These are phyloP conservation scores for Epinephelus cyanopodus DNA, from an alignment of 2,113 vertebrate species.

Conservation along the genomic window DNA sequence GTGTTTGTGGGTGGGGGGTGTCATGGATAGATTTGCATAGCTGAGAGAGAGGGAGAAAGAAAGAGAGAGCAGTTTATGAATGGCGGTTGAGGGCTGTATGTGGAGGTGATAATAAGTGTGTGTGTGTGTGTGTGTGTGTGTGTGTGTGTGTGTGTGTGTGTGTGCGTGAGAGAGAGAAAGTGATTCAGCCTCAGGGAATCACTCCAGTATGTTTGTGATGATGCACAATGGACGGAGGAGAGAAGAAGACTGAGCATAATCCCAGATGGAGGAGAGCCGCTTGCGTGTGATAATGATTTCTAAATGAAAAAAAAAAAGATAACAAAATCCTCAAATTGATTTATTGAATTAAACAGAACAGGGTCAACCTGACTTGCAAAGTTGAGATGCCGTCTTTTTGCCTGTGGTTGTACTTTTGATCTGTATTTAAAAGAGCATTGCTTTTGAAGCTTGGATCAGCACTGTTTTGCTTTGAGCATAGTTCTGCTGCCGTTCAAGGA, in stretches of 20 bases:
- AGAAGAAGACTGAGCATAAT: not conserved
- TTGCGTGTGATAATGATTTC: not conserved
- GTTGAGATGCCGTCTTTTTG: not conserved
- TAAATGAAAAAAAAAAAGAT: not conserved
- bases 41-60: not conserved
- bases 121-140: slow-evolving; percentile 3
- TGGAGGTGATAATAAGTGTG: slow-evolving; percentile 36
- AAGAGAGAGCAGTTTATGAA: slow-evolving; percentile 35
- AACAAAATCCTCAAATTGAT: not conserved
- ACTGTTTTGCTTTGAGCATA: not conserved
- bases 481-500: not conserved
- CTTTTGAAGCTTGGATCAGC: not conserved
- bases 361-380: not conserved
- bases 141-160: slow-evolving; percentile 10
- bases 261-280: slow-evolving; percentile 14
- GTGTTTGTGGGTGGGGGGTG: no score
- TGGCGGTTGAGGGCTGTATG: slow-evolving; percentile 18
- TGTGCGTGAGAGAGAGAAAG: not conserved
- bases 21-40: not conserved
- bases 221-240: slow-evolving; percentile 14
- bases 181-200: slow-evolving; percentile 21
- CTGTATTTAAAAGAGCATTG: slow-evolving; percentile 13
- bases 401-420: slow-evolving; percentile 29
- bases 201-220: slow-evolving; percentile 14
- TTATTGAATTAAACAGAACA: not conserved